These are phyloP conservation scores for Calidris pugnax DNA, from an alignment of 2,113 vertebrate species.

Conservation along the genomic window DNA sequence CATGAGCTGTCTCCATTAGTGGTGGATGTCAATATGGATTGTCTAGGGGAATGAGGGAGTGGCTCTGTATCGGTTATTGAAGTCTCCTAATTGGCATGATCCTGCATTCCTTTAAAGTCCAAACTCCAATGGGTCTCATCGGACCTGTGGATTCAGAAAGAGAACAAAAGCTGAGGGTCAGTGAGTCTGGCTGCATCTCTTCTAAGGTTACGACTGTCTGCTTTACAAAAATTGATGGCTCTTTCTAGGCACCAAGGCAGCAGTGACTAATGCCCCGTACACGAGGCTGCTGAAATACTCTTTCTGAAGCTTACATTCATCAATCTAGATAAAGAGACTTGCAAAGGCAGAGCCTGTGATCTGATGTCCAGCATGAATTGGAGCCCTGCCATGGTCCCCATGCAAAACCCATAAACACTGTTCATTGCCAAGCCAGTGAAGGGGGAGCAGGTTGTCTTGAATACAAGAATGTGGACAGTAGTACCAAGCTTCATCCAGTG, in stretches of 20 bases:
- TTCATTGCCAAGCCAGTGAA: background rate
- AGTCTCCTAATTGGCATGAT: background rate
- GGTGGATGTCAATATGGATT: background rate
- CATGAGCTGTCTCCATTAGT: background rate
- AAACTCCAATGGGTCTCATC: background rate
- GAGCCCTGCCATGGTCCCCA: background rate
- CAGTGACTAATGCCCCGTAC: background rate
- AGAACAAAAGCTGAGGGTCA: background rate
- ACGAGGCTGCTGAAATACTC: background rate
- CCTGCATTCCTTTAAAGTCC: background rate
- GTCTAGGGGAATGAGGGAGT: background rate
- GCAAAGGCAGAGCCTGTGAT: background rate
- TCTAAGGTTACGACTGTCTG: background rate
- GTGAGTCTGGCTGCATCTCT: background rate
- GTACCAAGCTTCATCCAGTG: background rate
- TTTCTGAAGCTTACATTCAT: conserved; percentile 22
- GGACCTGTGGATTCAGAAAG: background rate
- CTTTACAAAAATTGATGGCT: conserved; percentile 19
- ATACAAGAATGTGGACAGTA: background rate
- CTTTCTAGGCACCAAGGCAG: background rate
- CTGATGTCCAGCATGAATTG: background rate
- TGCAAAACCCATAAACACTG: background rate
- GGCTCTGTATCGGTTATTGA: background rate
- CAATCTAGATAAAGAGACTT: background rate
- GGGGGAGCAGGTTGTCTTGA: background rate